Base-by-base conservation (phyloP, 2,888 invertebrate genomes). In the Andrena minutula region DNA sequence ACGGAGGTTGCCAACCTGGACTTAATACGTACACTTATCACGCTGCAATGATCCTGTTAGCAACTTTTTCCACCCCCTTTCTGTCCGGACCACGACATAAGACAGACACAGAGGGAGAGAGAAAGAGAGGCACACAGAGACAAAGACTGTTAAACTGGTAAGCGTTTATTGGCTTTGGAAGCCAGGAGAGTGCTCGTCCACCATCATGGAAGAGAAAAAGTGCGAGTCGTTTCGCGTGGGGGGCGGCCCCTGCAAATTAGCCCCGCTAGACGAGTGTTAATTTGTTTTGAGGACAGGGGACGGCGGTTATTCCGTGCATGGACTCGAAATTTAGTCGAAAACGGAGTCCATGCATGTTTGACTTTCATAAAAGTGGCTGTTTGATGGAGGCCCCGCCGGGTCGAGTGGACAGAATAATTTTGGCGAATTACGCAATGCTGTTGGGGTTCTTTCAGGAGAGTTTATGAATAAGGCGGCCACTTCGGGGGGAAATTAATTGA, bases 111-210 rank as follows among this genome's bases (percentile, higher is more conserved):
- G 47, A 70, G 61, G 3, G 35, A 12, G 35, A 64, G 71, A 63
- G 60, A 61, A 28, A 58, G 71, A 58, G 71, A 74, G 70, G 65
- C 79, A 85, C 75, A 74, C 7, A 20, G 51, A 51, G 20, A 51
- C 51, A 51, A 20, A 56, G 75, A 79, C 74, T 84, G 86, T 88
- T 89, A 86, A 91, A 88, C 86, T 84, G 86, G 83, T 77, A 81
- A 80, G 77, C 83, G 86, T 84, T 91, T 91, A 92, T 92, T 92
- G 92, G 92, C 89, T 92, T 92, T 88, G 83, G 91, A 91, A 92
- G 88, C 91, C 89, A 77, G 78, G 83, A 65, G 63, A 85, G 89
- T 86, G 85, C 89, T 85, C 84, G 80, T 47, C 47, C 56, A 30
- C 10, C 69, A 51, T 75, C 16, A 16, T 16, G 41, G 12, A 16